A percentile compares a stretch with the other conserved stretches of the same genome.
These are phyloP conservation scores for Dreissena polymorpha DNA, from an alignment of 1,140 invertebrate genomes.

Conservation along the genomic window DNA sequence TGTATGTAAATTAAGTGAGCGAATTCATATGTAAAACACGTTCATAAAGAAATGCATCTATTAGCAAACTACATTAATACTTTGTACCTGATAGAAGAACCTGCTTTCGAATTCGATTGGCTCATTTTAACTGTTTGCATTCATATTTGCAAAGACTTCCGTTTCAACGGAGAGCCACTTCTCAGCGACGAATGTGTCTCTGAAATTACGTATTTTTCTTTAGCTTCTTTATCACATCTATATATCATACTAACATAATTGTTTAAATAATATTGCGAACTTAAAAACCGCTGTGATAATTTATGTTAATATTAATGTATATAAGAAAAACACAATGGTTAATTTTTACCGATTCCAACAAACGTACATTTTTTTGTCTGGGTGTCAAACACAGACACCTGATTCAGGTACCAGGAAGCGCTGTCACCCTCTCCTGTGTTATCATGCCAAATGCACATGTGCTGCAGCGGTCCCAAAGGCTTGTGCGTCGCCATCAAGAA, in stretches of 20 bases:
- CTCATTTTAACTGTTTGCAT: slow-evolving; percentile 62
- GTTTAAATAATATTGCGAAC: too few species aligned
- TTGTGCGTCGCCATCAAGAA: slow-evolving; percentile 72
- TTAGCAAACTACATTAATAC: too few species aligned
- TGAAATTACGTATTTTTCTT: slow-evolving; percentile 30
- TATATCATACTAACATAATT: not conserved
- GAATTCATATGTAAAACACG: too few species aligned
- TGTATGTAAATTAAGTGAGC: not conserved
- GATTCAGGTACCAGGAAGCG: slow-evolving; percentile 76
- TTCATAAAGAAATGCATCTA: too few species aligned
- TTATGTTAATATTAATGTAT: too few species aligned
- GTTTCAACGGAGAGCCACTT: slow-evolving; percentile 74
- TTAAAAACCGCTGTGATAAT: too few species aligned
- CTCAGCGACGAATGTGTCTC: slow-evolving; percentile 74
- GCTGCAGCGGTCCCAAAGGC: slow-evolving; percentile 72
- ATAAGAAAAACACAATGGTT: not conserved
- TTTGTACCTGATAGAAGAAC: slow-evolving; percentile 31
- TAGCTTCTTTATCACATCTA: too few species aligned
- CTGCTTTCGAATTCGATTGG: slow-evolving; percentile 69
- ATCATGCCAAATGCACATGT: slow-evolving; percentile 79
- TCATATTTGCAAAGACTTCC: slow-evolving; percentile 66
- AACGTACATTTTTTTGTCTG: slow-evolving; percentile 73
- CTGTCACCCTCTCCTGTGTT: slow-evolving; percentile 73
- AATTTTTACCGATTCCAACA: not conserved
- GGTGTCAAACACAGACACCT: slow-evolving; percentile 80